phyloP scores from a whole-genome alignment of 2,797 vertebrate species.

The Graptemys geographica region DNA sequence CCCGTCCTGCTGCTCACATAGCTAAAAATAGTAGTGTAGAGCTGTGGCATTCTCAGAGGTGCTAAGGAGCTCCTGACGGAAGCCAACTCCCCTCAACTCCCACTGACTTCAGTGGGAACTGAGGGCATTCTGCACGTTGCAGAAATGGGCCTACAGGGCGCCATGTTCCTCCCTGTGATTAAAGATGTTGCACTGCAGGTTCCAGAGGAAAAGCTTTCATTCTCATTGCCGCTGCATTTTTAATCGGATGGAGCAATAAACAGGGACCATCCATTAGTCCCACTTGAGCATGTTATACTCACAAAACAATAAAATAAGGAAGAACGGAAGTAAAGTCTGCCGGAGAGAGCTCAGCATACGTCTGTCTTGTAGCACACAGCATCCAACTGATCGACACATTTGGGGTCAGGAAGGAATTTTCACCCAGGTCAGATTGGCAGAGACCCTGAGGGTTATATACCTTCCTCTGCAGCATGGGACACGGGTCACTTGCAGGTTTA shows the following conservation, averaged over 20 bases:
- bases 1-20: background rate
- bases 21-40: background rate
- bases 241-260: background rate
- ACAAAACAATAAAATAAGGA: background rate
- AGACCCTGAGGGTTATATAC: background rate
- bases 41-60: background rate
- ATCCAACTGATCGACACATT: background rate
- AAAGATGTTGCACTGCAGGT: background rate
- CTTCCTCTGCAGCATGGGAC: background rate
- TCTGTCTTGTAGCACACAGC: background rate
- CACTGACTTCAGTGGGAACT: background rate
- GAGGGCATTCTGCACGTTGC: background rate
- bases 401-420: background rate
- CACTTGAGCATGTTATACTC: background rate
- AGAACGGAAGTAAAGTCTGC: background rate
- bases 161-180: background rate
- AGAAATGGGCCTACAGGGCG: background rate
- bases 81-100: background rate
- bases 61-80: background rate
- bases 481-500: background rate
- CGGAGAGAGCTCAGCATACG: background rate
- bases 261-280: background rate
- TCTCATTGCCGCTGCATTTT: background rate
- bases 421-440: background rate
- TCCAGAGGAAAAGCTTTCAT: background rate